Evolutionary conservation across 2,113 vertebrate species (phyloP).

Genomic region (Sula dactylatra): DNA sequence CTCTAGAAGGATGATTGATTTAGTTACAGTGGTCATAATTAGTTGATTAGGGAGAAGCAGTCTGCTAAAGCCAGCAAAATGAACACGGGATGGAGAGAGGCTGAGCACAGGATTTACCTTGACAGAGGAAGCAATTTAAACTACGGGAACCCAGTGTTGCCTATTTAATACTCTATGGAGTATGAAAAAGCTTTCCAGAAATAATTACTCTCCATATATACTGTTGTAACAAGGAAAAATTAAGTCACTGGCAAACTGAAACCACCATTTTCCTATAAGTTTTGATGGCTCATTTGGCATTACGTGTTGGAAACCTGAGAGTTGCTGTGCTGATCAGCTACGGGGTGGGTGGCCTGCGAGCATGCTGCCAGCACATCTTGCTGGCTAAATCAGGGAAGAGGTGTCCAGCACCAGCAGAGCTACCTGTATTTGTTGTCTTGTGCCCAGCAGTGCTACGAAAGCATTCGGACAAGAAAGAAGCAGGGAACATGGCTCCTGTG

Average conservation of each 20-base stretch:
- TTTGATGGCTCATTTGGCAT: background rate
- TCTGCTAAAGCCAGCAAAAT: constrained; percentile 5
- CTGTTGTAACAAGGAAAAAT: background rate
- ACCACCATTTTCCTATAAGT: background rate
- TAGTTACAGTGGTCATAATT: constrained; percentile 25
- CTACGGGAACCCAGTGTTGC: background rate
- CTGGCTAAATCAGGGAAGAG: background rate
- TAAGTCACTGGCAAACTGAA: background rate
- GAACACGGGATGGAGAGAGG: background rate
- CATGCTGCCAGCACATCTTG: background rate
- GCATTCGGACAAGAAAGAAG: background rate
- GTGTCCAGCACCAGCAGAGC: background rate
- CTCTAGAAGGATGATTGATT: constrained; percentile 31
- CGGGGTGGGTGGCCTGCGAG: background rate
- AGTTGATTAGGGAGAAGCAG: constrained; percentile 20
- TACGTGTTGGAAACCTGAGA: background rate
- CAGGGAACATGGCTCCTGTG: background rate
- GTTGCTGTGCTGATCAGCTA: accelerated
- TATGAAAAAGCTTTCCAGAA: constrained; percentile 55
- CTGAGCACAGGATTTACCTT: constrained; percentile 1
- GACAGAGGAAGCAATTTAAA: constrained; percentile 15
- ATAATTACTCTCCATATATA: background rate
- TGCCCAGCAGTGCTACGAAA: background rate
- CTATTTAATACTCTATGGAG: constrained; percentile 40
- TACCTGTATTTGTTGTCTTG: background rate